These are phyloP conservation scores for Netelia virgata DNA, from an alignment of 2,888 invertebrate genomes.

Conservation along the genomic window DNA sequence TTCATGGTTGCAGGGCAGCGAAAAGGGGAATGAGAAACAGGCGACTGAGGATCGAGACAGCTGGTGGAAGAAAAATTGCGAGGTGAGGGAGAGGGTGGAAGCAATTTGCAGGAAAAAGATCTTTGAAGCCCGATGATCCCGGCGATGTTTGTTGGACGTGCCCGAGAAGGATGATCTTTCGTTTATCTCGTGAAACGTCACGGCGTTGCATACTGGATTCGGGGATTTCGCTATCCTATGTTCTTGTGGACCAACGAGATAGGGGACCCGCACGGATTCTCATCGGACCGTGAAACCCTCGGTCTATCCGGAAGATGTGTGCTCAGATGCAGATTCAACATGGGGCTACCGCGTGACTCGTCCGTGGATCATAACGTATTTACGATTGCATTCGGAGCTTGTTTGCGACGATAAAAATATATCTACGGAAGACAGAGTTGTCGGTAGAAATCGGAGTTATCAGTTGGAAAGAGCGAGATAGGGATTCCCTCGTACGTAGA, in stretches of 20 bases:
- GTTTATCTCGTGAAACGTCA: conserved; percentile 51
- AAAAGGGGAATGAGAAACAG: conserved; percentile 9
- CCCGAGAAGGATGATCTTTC: conserved; percentile 53
- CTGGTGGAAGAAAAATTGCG: neutral
- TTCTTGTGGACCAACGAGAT: conserved; percentile 4
- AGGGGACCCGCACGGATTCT: neutral
- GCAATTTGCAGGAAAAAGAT: conserved; percentile 43
- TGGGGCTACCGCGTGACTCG: neutral
- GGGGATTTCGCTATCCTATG: conserved; percentile 35
- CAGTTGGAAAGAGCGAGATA: neutral
- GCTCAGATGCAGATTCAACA: neutral
- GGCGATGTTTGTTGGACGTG: conserved; percentile 66
- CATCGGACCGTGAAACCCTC: conserved; percentile 5
- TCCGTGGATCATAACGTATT: neutral
- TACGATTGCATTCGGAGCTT: neutral
- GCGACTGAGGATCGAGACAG: neutral
- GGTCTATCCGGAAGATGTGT: neutral
- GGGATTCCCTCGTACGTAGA: neutral
- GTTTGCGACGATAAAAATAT: neutral
- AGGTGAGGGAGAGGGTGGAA: conserved; percentile 1
- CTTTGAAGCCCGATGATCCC: conserved; percentile 59
- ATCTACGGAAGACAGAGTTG: neutral
- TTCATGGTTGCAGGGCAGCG: neutral
- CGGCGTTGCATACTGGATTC: conserved; percentile 52
- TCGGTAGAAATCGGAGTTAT: neutral